A percentile compares a stretch with the other conserved stretches of the same genome.
Evolutionary conservation across 2,797 vertebrate species (phyloP).

Genomic region (Chloroceryle amazona): DNA sequence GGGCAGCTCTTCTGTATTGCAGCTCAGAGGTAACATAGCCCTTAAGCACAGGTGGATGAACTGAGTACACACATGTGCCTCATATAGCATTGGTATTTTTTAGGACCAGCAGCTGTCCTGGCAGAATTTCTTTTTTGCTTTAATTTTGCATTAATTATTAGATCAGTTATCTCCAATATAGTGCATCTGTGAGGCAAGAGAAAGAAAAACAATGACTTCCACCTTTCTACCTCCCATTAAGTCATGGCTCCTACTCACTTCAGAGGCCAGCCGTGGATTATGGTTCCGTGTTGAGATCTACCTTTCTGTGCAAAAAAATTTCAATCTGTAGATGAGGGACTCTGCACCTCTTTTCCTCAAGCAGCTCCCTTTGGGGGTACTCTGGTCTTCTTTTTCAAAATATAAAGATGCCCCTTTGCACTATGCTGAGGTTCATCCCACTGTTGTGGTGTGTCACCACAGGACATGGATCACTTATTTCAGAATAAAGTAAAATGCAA

Average conservation of each 20-base stretch:
- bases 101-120: background rate
- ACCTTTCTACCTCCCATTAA: fast-evolving
- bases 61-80: background rate
- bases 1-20: background rate
- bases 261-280: background rate
- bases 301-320: background rate
- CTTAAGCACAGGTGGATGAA: background rate
- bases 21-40: background rate
- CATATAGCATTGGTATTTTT: background rate
- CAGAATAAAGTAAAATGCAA: background rate
- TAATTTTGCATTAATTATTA: background rate
- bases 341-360: background rate
- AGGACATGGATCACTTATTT: background rate
- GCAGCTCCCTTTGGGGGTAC: background rate
- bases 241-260: background rate
- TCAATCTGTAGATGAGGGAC: background rate
- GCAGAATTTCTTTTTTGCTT: background rate
- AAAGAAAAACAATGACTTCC: background rate
- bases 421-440: fast-evolving
- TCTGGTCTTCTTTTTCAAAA: background rate
- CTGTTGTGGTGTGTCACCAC: background rate
- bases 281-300: background rate
- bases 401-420: background rate
- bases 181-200: background rate
- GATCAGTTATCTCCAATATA: background rate